Evolutionary conservation across 2,797 vertebrate genomes (phyloP).

Genomic region (Falco peregrinus): DNA sequence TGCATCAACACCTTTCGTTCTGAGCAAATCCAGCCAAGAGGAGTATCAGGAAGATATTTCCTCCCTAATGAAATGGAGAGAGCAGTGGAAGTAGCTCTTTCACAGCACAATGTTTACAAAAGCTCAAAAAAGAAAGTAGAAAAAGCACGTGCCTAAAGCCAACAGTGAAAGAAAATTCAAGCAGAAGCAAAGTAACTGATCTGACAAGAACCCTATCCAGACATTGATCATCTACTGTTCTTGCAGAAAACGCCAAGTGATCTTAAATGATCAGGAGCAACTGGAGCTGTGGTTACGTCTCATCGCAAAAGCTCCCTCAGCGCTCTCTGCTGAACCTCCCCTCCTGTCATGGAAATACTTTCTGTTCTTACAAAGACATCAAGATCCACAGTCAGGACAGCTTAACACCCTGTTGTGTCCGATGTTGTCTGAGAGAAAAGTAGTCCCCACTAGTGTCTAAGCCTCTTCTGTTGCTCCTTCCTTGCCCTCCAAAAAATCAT

Average conservation of each 20-base stretch:
- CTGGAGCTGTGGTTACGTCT: neutral
- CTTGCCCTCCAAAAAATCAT: neutral
- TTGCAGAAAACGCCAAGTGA: neutral
- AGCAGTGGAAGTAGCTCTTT: neutral
- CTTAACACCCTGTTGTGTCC: neutral
- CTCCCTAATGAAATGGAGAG: neutral
- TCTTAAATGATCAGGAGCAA: neutral
- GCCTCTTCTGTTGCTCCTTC: neutral
- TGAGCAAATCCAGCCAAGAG: constrained; percentile 6
- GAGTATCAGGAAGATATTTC: neutral
- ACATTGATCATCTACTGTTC: neutral
- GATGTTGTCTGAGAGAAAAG: neutral
- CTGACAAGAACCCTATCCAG: neutral
- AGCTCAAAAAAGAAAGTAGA: neutral
- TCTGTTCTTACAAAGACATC: neutral
- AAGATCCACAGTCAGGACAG: neutral
- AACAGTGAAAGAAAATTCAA: neutral
- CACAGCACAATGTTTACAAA: neutral
- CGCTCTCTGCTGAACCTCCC: neutral
- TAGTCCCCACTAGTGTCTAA: neutral
- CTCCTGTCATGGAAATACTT: neutral
- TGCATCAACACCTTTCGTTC: neutral
- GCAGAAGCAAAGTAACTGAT: neutral
- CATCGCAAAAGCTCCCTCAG: neutral
- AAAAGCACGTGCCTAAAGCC: neutral